Evolutionary conservation across 2,797 vertebrate species (phyloP), one percentile per base, ranked within the genome.

Genomic region (Alfaro cultratus): DNA sequence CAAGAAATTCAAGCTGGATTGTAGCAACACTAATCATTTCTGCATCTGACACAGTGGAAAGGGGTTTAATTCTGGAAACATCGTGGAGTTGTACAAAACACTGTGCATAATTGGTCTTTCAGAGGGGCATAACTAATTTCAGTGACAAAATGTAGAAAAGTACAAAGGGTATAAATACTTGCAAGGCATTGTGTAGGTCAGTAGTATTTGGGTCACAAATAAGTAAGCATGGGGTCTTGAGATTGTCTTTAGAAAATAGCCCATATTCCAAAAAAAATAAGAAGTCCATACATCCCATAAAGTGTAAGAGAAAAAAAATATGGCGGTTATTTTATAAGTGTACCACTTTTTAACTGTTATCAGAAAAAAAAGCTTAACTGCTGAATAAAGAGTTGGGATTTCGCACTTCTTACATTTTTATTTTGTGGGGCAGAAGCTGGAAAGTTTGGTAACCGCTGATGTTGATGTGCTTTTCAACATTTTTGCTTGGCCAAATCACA

Each of bases 1-100:
- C 26, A 55, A 23, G 13, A 55, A 75, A 62, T 51, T 80, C 23
- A 62, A 81, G 21, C 41, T 77, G 5, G 13, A 79, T 73, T 29
- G 80, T 29, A 36, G 16, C 3, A 55, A 39, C 5, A 76, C 18
- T 34, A 36, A 0, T 68, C 3, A 46, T 68, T 41, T 16, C 11
- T 9, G 39, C 23, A n/a, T n/a, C 23, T 26, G 11, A 16, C 9
- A 70, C 23, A 74, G 29, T 41, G 36, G 9, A n/a, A 55, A 41
- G 41, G 23, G 23, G n/a, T 55, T 74, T 53, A 39, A 18, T n/a
- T 23, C 9, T 41, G 36, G 21, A 43, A 70, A 70, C 4, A 70
- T 43, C 1, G 36, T 70, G 4, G 11, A 43, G 67, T 26, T n/a
- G 6, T n/a, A 43, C 21, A n/a, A 43, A 43, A 41, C 23, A 12